Percentiles rank a stretch among this genome's conserved stretches.
Conservation (phyloP, 2,888 invertebrate species). For the Euplagia quadripunctaria region DNA sequence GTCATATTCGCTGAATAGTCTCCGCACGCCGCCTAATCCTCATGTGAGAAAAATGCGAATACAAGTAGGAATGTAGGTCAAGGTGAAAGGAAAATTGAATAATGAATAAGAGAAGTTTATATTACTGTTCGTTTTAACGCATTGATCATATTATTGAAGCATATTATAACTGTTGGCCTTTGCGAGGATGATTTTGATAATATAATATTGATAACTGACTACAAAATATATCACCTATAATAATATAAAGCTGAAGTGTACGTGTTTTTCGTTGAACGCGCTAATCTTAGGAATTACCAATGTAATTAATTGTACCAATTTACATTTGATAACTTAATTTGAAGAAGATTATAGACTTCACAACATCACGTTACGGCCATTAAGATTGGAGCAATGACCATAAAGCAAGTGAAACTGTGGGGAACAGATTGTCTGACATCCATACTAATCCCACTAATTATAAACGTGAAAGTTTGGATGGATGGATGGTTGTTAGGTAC, state of each 20-base stretch:
- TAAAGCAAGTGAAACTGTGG: not conserved
- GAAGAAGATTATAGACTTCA: not conserved
- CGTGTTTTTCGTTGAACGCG: not conserved
- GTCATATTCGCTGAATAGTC: constrained; percentile 36
- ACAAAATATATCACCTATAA: not conserved
- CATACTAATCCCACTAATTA: too few relatives aligned
- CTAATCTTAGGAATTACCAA: too few relatives aligned
- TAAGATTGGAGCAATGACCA: not conserved
- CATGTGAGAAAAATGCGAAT: constrained; percentile 24
- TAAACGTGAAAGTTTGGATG: too few relatives aligned
- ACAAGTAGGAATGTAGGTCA: not conserved
- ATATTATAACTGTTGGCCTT: not conserved
- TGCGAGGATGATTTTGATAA: too few relatives aligned
- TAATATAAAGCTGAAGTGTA: not conserved
- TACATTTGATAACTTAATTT: not conserved
- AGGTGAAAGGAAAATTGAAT: not conserved
- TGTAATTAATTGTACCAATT: not conserved
- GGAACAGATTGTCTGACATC: not conserved
- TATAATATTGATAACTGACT: not conserved
- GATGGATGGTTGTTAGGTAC: too few relatives aligned
- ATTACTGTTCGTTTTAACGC: not conserved
- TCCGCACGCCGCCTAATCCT: constrained; percentile 31
- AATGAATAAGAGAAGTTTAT: not conserved
- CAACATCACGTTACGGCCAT: not conserved
- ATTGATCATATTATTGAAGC: not conserved